Base-by-base conservation (phyloP, 2,888 invertebrate genomes). In the Laothoe populi region DNA sequence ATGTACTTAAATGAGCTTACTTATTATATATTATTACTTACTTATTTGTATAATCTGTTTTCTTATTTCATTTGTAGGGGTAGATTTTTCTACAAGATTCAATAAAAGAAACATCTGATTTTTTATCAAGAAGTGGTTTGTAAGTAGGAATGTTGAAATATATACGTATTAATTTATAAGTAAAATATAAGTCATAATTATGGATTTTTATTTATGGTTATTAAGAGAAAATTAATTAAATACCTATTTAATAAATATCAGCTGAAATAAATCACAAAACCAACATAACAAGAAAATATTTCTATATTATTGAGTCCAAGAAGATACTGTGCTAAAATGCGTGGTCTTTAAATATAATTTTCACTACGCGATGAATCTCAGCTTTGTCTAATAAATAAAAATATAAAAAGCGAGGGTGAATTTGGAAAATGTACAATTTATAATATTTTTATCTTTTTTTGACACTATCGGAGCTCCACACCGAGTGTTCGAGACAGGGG, bases 371-470 rank as follows among this genome's bases (percentile, higher is more conserved):
- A n/a, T n/a, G 19, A 35, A 53, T 53, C 53, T 26, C 48, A 31
- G 11, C 13, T 16, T 13, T 16, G 26, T 31, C 49, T 21, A 31
- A 46, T 61, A 42, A 26, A 62, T 24, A 62, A 48, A 58, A 62
- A 58, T 62, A 58, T 42, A 40, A 48, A 23, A 62, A 26, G 21
- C 57, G 57, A 58, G 58, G 61, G 62, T 57, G 38, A 40, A 46
- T 61, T 63, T 62, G 70, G 75, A 80, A 85, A 82, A 88, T 83
- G 76, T 74, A 88, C 87, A 83, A 88, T 92, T 87, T 86, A 92
- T 92, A 87, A 88, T 88, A 87, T 86, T 91, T 91, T 92, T 93
- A 92, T 93, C 92, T 93, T 93, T 88, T 90, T 91, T 86, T 92
- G 93, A 93, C 92, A 90, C 88, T 92, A 92, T 93, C 92, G 79